Evolutionary conservation across 2,888 invertebrate genomes (phyloP), one percentile per base, ranked within the genome.

Genomic region (Oscheius onirici): DNA sequence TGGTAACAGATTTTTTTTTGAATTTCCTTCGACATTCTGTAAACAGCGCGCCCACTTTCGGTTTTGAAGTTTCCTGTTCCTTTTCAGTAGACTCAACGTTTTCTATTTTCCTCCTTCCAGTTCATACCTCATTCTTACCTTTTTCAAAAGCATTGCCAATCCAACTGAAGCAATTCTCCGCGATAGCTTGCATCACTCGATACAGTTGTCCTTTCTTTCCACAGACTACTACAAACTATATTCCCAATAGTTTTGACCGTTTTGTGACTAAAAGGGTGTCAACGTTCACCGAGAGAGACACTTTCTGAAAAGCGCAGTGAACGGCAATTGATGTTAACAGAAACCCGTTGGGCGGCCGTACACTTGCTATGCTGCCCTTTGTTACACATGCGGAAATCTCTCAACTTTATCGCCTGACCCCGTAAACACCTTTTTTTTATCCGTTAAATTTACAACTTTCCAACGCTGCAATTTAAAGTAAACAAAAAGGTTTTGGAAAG

Each of bases 291-390:
- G 11, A 34, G 8, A 8, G 34, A 34, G 34, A 34, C 34, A 34
- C 28, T 58, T 17, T 58, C 40, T n/a, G 15, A 41, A 58, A 41
- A 40, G 24, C n/a, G 34, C 57, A 34, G 34, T 13, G 40, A 41
- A 58, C 41, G 55, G 41, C 41, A 58, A 58, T 58, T 58, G 58
- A 58, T 58, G 58, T 40, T 58, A 58, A 40, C 58, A 58, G 49
- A 49, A 63, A 63, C 63, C 63, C 46, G 63, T 63, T 63, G 24
- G 24, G 46, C 49, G 63, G 22, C 41, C 26, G 63, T 63, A 63
- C 63, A 63, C 63, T 46, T 63, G 63, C 63, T 63, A 26, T 44
- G 17, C 24, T 26, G 26, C 22, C 43, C 60, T 41, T 44, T 60
- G 44, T 60, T 60, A 63, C 63, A 63, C 63, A 49, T 20, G 40